A percentile compares a stretch with the other conserved stretches of the same genome.
phyloP scores from a whole-genome alignment of 2,888 invertebrate species.

The Thera obeliscata region DNA sequence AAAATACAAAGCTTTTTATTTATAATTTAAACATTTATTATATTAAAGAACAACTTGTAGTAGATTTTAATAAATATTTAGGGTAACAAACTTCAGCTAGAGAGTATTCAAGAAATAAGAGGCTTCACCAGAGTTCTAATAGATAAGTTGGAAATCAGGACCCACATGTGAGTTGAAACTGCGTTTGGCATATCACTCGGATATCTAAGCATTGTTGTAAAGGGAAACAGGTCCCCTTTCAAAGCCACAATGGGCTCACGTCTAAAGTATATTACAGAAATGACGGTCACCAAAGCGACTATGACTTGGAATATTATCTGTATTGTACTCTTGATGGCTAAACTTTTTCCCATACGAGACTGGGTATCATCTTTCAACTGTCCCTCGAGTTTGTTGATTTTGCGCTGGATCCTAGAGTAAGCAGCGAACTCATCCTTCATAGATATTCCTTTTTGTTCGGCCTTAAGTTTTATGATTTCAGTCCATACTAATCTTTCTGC shows the following conservation, averaged over 20 bases:
- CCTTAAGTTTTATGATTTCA: constrained; percentile 71
- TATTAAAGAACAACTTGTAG: not conserved
- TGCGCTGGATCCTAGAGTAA: constrained; percentile 84
- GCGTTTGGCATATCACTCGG: constrained; percentile 75
- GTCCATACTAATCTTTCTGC: constrained; percentile 71
- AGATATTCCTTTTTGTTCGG: constrained; percentile 76
- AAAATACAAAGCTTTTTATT: constrained; percentile 40
- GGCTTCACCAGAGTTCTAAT: constrained; percentile 72
- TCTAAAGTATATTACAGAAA: constrained; percentile 75
- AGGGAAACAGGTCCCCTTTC: constrained; percentile 70
- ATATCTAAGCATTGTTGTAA: constrained; percentile 69
- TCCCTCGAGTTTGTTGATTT: constrained; percentile 81
- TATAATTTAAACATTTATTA: not conserved
- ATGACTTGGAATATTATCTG: constrained; percentile 65
- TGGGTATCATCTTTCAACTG: constrained; percentile 73
- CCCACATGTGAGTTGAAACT: constrained; percentile 77
- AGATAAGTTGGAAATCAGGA: constrained; percentile 74
- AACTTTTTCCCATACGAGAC: constrained; percentile 64
- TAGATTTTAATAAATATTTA: too few relatives aligned
- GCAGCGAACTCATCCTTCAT: constrained; percentile 86
- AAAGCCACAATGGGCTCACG: constrained; percentile 73
- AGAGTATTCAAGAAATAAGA: constrained; percentile 43
- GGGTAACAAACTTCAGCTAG: not conserved
- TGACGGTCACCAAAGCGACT: constrained; percentile 61
- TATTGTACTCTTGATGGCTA: constrained; percentile 70